Base-by-base conservation (phyloP, 2,113 vertebrate genomes). In the Neomonachus schauinslandi region DNA sequence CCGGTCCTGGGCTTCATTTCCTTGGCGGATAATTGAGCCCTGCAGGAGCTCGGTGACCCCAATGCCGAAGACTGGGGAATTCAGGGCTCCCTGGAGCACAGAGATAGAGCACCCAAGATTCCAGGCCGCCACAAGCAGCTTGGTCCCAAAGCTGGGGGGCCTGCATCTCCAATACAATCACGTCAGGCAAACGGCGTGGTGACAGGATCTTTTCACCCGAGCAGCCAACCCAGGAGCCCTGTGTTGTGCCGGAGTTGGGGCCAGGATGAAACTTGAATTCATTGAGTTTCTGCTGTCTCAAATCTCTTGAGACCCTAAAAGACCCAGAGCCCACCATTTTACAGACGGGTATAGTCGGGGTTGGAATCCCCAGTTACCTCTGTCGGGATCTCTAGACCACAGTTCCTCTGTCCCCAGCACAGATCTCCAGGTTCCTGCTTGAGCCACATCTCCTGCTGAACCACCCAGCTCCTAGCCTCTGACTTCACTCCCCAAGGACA, bases 171-270 rank as follows among this genome's bases (percentile, higher is more conserved):
- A 63, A 59, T 74, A 57, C 39, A 96, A 72, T 65, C 39, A 21
- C 1, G 0, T 21, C 69, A 22, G 63, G 19, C 69, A 59, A 87
- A 84, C 1, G 4, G 8, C 26, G 0, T 0, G 1, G n/a, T 49
- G 51, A 59, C 18, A 18, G 36, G 39, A 33, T 85, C 33, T 2
- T 76, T 87, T 77, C 39, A 26, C 31, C 33, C 21, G 57, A 33
- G 36, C 74, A 6, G 2, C 82, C 71, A 89, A 83, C 31, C n/a
- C 80, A 59, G 31, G 33, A 77, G 69, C 16, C 26, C 22, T 14
- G 9, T 9, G 12, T 53, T 26, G 18, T 21, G 39, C 80, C 87
- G 72, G 22, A 91, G 57, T 26, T 15, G 0, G 15, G 63, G 63
- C 67, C 67, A 31, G 0, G 15, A 65, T 0, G 3, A 71, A 53